Conservation (phyloP, 2,888 invertebrate genomes). For the Hyles lineata region DNA sequence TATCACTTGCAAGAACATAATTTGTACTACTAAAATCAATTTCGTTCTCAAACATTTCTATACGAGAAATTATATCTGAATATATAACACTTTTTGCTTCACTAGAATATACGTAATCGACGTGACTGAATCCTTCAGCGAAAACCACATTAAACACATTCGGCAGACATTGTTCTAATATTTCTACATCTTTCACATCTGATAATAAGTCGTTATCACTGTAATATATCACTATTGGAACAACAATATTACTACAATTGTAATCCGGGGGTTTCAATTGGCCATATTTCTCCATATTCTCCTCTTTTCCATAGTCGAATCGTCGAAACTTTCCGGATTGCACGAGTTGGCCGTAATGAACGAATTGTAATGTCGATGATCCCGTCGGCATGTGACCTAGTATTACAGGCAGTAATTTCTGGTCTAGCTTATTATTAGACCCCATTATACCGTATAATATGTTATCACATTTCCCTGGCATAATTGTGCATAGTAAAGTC, state of each 20-base stretch:
- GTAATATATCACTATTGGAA: slow-evolving; percentile 65
- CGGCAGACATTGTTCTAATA: slow-evolving; percentile 67
- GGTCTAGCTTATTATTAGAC: slow-evolving; percentile 52
- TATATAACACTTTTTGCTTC: slow-evolving; percentile 84
- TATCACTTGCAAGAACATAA: neutral
- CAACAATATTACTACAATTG: slow-evolving; percentile 53
- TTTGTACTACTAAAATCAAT: neutral
- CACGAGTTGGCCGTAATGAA: slow-evolving; percentile 72
- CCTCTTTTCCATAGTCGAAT: slow-evolving; percentile 59
- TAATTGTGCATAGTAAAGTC: slow-evolving; percentile 52
- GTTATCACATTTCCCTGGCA: slow-evolving; percentile 56
- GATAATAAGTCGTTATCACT: slow-evolving; percentile 77
- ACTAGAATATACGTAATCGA: slow-evolving; percentile 87
- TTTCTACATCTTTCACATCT: slow-evolving; percentile 76
- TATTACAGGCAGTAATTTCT: slow-evolving; percentile 85
- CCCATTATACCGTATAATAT: slow-evolving; percentile 58
- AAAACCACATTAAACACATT: slow-evolving; percentile 78
- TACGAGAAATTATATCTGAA: slow-evolving; percentile 60
- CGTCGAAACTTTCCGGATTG: slow-evolving; percentile 64
- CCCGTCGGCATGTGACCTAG: slow-evolving; percentile 86
- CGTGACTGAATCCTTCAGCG: slow-evolving; percentile 85
- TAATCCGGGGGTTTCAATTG: slow-evolving; percentile 64
- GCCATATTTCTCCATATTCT: slow-evolving; percentile 74
- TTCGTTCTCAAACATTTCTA: slow-evolving; percentile 42
- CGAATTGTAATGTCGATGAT: slow-evolving; percentile 79